phyloP scores from a whole-genome alignment of 2,888 invertebrate genomes.

The Abrostola triplasia region DNA sequence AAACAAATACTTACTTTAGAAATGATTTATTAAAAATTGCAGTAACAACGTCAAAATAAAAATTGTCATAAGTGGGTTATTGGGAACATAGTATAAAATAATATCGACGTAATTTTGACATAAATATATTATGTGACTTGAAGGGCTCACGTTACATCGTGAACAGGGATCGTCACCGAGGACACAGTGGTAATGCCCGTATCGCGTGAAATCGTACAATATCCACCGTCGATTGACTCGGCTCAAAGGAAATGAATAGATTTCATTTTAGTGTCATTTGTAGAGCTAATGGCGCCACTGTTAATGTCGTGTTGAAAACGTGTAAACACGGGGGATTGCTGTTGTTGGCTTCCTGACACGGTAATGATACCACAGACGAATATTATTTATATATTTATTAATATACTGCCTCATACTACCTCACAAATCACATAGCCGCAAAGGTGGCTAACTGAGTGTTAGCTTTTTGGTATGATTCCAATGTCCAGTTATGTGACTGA shows the following conservation, averaged over 20 bases:
- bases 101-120: conserved; percentile 29
- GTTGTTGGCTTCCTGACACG: conserved; percentile 68
- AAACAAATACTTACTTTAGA: not conserved
- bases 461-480: not conserved
- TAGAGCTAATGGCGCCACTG: conserved; percentile 84
- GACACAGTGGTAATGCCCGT: conserved; percentile 76
- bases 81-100: not conserved
- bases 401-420: conserved; percentile 30
- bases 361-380: conserved; percentile 64
- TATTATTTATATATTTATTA: conserved; percentile 49
- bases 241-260: conserved; percentile 87
- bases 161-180: conserved; percentile 60
- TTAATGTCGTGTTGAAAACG: conserved; percentile 76
- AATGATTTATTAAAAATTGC: not conserved
- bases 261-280: conserved; percentile 88
- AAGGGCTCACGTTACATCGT: conserved; percentile 57
- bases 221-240: conserved; percentile 84
- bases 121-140: conserved; percentile 49
- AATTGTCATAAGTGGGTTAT: too few species aligned
- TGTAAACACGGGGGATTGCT: conserved; percentile 67
- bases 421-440: conserved; percentile 11
- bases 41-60: too few species aligned
- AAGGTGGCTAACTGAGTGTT: not conserved
- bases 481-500: too few species aligned
- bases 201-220: conserved; percentile 87